Conservation (phyloP, 2,888 invertebrate genomes). For the Pherbina coryleti region DNA sequence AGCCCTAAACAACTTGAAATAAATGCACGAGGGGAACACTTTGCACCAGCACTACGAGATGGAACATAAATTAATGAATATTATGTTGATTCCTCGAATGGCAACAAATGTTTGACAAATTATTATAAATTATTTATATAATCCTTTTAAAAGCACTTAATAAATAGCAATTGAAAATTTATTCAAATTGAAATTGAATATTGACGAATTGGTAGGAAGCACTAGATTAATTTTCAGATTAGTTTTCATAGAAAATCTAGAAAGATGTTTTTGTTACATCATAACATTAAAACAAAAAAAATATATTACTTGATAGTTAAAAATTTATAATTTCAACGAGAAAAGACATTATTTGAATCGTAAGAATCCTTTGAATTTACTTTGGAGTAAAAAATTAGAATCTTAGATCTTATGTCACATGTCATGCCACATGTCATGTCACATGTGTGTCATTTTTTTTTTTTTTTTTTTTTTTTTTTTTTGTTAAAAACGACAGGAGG, state of each 20-base stretch:
- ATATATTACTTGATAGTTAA: no score
- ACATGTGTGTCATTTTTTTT: no score
- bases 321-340: no score
- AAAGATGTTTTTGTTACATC: neutral
- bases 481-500: no score
- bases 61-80: neutral
- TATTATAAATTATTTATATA: constrained; percentile 8
- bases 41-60: neutral
- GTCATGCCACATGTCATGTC: no score
- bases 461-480: no score
- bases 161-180: neutral
- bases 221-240: neutral
- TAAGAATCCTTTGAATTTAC: no score
- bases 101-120: constrained; percentile 35
- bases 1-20: neutral
- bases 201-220: neutral
- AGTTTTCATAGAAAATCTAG: neutral
- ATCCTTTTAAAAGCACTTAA: neutral
- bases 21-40: neutral
- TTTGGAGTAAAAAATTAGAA: no score
- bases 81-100: constrained; percentile 35
- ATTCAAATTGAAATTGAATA: neutral
- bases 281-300: no score
- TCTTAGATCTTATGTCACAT: no score
- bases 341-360: no score